Conservation (phyloP, 2,113 vertebrate species). For the Eptesicus fuscus region DNA sequence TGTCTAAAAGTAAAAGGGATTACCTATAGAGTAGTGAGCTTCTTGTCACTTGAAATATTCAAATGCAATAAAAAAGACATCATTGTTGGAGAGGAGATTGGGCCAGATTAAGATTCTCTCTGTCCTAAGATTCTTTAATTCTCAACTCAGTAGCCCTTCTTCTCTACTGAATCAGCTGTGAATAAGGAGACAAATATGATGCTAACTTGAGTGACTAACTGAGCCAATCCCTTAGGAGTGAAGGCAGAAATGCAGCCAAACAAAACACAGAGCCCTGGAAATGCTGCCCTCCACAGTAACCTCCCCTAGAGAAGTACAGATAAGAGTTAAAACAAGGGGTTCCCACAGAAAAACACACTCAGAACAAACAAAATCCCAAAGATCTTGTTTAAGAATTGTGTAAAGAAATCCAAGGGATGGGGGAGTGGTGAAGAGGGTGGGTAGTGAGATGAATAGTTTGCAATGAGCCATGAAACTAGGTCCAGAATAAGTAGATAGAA, state of each 20-base stretch:
- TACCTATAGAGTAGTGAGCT: background rate
- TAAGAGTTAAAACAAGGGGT: background rate
- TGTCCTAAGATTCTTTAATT: background rate
- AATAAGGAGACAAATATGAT: background rate
- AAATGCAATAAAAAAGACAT: background rate
- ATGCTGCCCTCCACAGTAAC: background rate
- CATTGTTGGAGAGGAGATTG: background rate
- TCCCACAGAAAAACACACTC: background rate
- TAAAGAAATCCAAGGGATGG: slow-evolving; percentile 34
- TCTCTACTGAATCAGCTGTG: background rate
- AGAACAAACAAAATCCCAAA: slow-evolving; percentile 10
- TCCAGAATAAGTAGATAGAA: slow-evolving; percentile 40
- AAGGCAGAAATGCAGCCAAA: background rate
- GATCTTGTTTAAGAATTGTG: slow-evolving; percentile 20
- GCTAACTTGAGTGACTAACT: background rate
- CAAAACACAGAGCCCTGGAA: background rate
- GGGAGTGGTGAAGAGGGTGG: background rate
- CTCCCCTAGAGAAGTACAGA: background rate
- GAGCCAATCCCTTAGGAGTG: background rate
- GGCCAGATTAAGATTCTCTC: background rate
- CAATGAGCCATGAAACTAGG: slow-evolving; percentile 46
- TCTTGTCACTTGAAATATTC: background rate
- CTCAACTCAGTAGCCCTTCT: background rate
- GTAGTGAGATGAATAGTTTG: slow-evolving; percentile 37
- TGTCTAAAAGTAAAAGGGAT: background rate